These are phyloP conservation scores for Oxyura jamaicensis DNA, from an alignment of 2,113 vertebrate genomes.

Conservation along the genomic window DNA sequence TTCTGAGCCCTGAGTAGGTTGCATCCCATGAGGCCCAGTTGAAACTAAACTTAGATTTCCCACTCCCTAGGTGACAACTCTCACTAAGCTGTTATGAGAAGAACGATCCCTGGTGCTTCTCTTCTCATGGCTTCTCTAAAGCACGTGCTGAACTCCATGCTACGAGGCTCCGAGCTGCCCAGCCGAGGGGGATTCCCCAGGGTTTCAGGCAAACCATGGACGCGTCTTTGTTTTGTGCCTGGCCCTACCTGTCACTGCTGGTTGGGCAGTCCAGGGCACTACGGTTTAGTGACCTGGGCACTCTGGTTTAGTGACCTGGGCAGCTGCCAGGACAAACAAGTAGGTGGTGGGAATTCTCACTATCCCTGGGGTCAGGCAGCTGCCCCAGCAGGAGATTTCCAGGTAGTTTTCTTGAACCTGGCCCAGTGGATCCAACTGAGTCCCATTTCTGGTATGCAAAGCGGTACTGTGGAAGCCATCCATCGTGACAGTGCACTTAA, in stretches of 20 bases:
- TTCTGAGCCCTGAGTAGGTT: background rate
- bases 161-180: accelerated
- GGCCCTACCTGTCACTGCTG: background rate
- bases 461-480: background rate
- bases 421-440: background rate
- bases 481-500: background rate
- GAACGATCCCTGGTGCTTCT: background rate
- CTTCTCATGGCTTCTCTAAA: background rate
- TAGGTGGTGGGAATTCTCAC: background rate
- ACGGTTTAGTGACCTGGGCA: background rate
- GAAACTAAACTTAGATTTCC: background rate
- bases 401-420: background rate
- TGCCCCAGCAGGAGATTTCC: background rate
- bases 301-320: background rate
- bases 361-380: background rate
- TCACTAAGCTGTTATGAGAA: background rate
- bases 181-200: background rate
- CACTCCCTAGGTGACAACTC: background rate
- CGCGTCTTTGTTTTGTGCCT: background rate
- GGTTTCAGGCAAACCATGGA: background rate
- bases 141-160: background rate
- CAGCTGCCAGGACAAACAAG: background rate
- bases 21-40: background rate
- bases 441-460: background rate
- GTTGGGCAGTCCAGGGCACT: background rate